phyloP scores from a whole-genome alignment of 2,113 vertebrate genomes.

The Pholis gunnellus region DNA sequence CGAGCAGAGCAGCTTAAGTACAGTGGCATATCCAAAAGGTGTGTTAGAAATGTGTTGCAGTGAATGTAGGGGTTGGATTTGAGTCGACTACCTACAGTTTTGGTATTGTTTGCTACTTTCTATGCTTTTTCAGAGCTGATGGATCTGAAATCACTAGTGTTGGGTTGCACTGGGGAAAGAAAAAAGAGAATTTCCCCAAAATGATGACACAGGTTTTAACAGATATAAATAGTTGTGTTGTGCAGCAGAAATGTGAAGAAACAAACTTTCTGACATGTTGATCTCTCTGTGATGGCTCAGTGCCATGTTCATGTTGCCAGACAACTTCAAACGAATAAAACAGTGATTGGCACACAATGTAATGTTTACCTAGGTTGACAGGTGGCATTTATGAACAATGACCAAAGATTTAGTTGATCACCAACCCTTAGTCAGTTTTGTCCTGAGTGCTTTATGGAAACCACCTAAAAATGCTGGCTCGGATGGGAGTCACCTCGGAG shows the following conservation, averaged over 20 bases:
- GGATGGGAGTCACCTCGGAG: neutral
- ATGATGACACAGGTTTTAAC: neutral
- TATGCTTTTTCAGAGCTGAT: neutral
- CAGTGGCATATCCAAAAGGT: neutral
- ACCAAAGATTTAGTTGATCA: neutral
- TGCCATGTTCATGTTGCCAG: neutral
- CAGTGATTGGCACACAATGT: conserved; percentile 14
- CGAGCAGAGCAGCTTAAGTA: conserved; percentile 4
- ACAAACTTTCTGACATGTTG: neutral
- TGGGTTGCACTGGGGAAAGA: neutral
- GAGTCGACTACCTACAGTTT: too few species aligned
- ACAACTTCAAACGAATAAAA: neutral
- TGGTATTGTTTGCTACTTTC: neutral
- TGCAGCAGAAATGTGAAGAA: neutral
- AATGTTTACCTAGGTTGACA: conserved; percentile 23
- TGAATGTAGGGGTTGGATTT: neutral
- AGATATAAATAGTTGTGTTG: neutral
- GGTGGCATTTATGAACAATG: conserved; percentile 6
- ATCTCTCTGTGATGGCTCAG: too few species aligned
- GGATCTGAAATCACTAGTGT: neutral
- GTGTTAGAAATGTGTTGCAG: neutral
- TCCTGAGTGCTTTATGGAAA: neutral
- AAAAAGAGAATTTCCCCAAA: neutral
- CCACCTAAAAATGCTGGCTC: neutral
- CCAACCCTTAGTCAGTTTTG: neutral